Evolutionary conservation across 1,140 invertebrate genomes (phyloP).

Genomic region (Caerostris extrusa): DNA sequence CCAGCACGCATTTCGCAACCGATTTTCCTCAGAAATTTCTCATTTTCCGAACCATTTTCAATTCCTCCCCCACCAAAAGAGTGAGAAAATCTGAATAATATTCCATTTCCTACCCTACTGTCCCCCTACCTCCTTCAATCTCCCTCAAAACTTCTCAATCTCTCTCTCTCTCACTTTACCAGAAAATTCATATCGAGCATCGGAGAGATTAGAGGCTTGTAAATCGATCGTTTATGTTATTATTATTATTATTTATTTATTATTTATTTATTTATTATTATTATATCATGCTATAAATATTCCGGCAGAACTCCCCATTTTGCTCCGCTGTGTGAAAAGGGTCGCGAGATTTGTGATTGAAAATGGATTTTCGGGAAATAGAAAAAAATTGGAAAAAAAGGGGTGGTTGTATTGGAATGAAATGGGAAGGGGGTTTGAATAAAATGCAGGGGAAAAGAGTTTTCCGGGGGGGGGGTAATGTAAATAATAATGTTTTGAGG

Average conservation of each 20-base stretch:
- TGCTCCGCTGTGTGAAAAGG: background rate
- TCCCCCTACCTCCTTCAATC: background rate
- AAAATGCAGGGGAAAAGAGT: background rate
- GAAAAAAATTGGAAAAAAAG: background rate
- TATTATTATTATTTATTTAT: conserved; percentile 60
- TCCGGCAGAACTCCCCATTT: background rate
- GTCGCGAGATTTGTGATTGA: conserved; percentile 10
- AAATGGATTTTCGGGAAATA: conserved; percentile 26
- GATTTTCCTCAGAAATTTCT: conserved; percentile 50
- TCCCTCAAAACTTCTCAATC: background rate
- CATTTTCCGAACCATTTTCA: conserved; percentile 44
- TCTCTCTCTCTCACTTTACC: conserved; percentile 17
- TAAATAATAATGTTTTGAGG: conserved; percentile 60
- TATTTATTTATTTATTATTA: conserved; percentile 17
- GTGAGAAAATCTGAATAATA: conserved; percentile 65
- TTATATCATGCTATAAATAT: conserved; percentile 29
- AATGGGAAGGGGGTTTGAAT: background rate
- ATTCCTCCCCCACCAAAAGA: conserved; percentile 15
- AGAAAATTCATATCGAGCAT: conserved; percentile 43
- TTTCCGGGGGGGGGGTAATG: conserved; percentile 20
- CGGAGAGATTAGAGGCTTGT: conserved; percentile 47
- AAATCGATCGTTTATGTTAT: conserved; percentile 65
- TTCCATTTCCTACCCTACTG: background rate
- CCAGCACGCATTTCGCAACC: background rate
- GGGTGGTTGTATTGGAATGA: too few relatives aligned